Conservation (phyloP, 2,113 vertebrate genomes). For the Lampris megalopsis region DNA sequence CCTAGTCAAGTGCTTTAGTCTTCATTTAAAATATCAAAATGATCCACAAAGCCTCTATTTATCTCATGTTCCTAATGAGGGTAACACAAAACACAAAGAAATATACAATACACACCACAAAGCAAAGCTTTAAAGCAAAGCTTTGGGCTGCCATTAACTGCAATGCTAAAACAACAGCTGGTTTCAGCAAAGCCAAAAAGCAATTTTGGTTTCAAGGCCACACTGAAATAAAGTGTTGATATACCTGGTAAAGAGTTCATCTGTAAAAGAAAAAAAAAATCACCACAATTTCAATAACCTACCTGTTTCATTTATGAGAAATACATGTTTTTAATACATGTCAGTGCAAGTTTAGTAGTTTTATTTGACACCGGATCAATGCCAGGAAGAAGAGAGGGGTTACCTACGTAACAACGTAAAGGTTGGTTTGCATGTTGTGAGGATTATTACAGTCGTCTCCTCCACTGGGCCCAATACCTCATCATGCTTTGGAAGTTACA, state of each 20-base stretch:
- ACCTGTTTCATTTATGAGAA: constrained; percentile 46
- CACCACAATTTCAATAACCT: constrained; percentile 55
- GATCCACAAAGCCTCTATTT: background rate
- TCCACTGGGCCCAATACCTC: constrained; percentile 19
- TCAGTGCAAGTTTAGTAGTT: constrained; percentile 52
- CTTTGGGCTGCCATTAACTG: constrained; percentile 29
- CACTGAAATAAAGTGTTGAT: constrained; percentile 49
- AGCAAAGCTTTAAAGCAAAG: constrained; percentile 52
- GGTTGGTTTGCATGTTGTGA: constrained; percentile 45
- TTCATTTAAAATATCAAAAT: background rate
- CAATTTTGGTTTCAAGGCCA: constrained; percentile 49
- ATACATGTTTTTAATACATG: constrained; percentile 44
- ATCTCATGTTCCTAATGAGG: constrained; percentile 28
- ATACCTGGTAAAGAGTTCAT: constrained; percentile 74
- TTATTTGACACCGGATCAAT: constrained; percentile 45
- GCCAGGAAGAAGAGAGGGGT: constrained; percentile 62
- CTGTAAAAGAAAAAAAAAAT: constrained; percentile 70
- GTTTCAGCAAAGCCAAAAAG: constrained; percentile 53
- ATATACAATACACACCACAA: constrained; percentile 40
- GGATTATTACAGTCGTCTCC: constrained; percentile 67
- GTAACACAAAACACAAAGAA: constrained; percentile 22
- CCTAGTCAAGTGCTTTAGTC: constrained; percentile 25
- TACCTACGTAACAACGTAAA: constrained; percentile 42
- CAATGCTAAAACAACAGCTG: constrained; percentile 42
- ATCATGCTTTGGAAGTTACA: background rate